A percentile compares a stretch with the other conserved stretches of the same genome.
Conservation (phyloP, 1,140 invertebrate species). For the Copidosoma floridanum region DNA sequence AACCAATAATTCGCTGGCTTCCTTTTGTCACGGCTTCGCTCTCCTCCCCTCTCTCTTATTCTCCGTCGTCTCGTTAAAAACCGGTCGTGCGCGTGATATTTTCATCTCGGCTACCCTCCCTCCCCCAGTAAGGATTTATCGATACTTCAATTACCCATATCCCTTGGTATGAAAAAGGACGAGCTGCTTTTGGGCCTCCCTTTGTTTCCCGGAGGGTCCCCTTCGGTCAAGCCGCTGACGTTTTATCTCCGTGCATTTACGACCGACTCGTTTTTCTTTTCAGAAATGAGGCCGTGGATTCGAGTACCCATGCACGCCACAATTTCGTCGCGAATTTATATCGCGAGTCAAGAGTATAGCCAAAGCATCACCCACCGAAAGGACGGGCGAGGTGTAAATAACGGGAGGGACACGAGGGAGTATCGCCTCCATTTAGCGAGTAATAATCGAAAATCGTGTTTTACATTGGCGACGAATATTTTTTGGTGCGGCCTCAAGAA, state of each 20-base stretch:
- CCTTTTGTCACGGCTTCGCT: not conserved
- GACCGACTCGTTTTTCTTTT: not conserved
- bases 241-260: not conserved
- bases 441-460: too few species aligned
- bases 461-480: too few species aligned
- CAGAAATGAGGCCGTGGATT: not conserved
- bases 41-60: not conserved
- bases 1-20: not conserved
- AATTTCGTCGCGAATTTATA: constrained; percentile 14
- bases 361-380: not conserved
- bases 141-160: constrained; percentile 21
- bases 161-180: too few species aligned
- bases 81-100: constrained; percentile 17
- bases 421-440: constrained; percentile 24
- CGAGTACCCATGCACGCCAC: constrained; percentile 12
- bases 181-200: not conserved
- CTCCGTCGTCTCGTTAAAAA: constrained; percentile 5
- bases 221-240: not conserved
- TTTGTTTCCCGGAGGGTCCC: not conserved
- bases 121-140: constrained; percentile 18
- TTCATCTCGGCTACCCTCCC: not conserved
- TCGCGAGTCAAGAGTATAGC: not conserved
- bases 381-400: not conserved
- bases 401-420: not conserved
- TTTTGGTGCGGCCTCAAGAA: too few species aligned